Percentiles rank a stretch among this genome's conserved stretches.
These are phyloP conservation scores for Thinocorus orbignyianus DNA, from an alignment of 2,113 vertebrate species.

Conservation along the genomic window DNA sequence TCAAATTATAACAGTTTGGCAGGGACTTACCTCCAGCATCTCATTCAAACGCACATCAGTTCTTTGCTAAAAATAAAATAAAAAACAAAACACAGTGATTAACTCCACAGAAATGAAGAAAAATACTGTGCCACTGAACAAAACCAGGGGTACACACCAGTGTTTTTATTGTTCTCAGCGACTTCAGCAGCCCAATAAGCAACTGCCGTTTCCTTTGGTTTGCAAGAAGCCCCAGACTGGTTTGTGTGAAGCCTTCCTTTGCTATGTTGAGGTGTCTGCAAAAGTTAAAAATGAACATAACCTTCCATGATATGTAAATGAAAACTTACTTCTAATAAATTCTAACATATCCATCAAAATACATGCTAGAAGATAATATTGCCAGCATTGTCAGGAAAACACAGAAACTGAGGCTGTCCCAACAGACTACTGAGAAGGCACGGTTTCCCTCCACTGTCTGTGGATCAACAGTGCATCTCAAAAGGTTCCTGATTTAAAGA, in stretches of 20 bases:
- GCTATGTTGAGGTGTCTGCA: slow-evolving; percentile 87
- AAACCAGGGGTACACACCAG: slow-evolving; percentile 78
- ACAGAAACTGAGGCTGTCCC: neutral
- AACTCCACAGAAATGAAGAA: neutral
- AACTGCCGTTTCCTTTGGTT: slow-evolving; percentile 94
- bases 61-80: slow-evolving; percentile 85
- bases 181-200: slow-evolving; percentile 92
- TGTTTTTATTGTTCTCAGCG: slow-evolving; percentile 97
- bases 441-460: neutral
- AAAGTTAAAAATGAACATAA: neutral
- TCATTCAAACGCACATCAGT: slow-evolving; percentile 97
- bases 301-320: neutral
- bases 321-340: neutral
- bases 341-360: neutral
- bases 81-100: neutral
- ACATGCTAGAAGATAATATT: neutral
- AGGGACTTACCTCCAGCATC: slow-evolving; percentile 92
- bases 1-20: neutral
- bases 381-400: neutral
- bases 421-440: neutral
- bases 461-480: neutral
- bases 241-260: slow-evolving; percentile 96
- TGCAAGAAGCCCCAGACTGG: slow-evolving; percentile 92
- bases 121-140: neutral
- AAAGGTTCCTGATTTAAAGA: neutral